Evolutionary conservation across 2,797 vertebrate species (phyloP), one percentile per base, ranked within the genome.

Genomic region (Bradypodion ventrale): DNA sequence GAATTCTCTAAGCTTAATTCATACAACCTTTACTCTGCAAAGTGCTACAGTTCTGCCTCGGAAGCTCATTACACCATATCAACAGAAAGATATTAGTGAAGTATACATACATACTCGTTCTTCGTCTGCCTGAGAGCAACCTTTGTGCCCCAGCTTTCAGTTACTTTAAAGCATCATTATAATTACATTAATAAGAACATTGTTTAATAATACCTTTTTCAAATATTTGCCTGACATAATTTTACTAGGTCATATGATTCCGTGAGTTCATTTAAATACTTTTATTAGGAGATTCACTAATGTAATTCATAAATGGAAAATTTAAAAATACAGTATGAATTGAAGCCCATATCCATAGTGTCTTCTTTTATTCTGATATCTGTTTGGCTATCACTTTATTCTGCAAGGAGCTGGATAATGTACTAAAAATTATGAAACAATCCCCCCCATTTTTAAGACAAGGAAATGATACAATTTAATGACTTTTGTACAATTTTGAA

Each of bases 191-290:
- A 8, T 74, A 85, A 29, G 68, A 81, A 74, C 69, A 46, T 35
- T 76, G 59, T 37, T 63, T 76, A 73, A 87, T 90, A 68, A 59
- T 40, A 89, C 68, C 65, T 27, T 0, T 75, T 29, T 23, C 69
- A 56, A 42, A 85, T 83, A 85, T 88, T 5, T 37, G 44, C 10
- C 15, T 89, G n/a, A 87, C 85, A 63, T 77, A 75, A 59, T 85
- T 91, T 89, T 60, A 68, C 3, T 60, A 2, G 9, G 59, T 81
- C 82, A 66, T 77, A 85, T 62, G 80, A 82, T 82, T 79, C 73
- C 79, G 63, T 56, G 59, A 56, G 78, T 87, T 87, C 44, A 29
- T 83, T 80, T 78, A 7, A 29, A 29, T 82, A 82, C 76, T 85
- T 82, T 81, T 72, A 70, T 82, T 69, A 68, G 27, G 75, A 81